Conservation (phyloP, 2,888 invertebrate genomes). For the Kryphioiulus occultus region DNA sequence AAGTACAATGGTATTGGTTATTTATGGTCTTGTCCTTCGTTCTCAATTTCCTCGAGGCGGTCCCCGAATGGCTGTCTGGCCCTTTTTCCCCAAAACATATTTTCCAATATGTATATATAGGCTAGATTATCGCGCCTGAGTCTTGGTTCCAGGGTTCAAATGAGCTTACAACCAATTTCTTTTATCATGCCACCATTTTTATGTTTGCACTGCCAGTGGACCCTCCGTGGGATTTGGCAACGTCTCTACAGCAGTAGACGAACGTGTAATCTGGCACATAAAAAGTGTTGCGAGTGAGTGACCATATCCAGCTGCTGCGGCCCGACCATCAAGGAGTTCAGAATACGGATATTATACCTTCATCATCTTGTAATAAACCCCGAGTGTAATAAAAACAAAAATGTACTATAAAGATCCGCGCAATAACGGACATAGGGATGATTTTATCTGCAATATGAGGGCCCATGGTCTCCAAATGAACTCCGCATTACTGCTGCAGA, state of each 20-base stretch:
- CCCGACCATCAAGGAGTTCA: not conserved
- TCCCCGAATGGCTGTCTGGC: conserved; percentile 24
- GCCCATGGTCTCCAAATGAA: conserved; percentile 25
- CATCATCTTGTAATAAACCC: conserved; percentile 35
- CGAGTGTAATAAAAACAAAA: conserved; percentile 26
- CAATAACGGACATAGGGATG: conserved; percentile 25
- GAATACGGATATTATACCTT: conserved; percentile 35
- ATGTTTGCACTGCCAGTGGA: conserved; percentile 13
- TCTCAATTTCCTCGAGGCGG: conserved; percentile 25
- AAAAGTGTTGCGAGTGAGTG: conserved; percentile 31
- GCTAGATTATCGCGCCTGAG: not conserved
- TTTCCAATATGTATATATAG: conserved; percentile 31
- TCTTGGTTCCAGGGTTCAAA: not conserved
- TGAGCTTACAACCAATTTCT: conserved; percentile 35
- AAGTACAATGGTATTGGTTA: not conserved
- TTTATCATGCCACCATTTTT: conserved; percentile 26
- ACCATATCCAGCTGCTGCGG: conserved; percentile 26
- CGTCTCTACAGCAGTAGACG: conserved; percentile 17
- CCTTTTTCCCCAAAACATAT: conserved; percentile 18
- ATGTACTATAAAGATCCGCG: conserved; percentile 24
- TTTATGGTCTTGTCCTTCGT: not conserved
- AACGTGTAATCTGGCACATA: conserved; percentile 31
- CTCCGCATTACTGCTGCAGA: not conserved
- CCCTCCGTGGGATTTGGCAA: not conserved
- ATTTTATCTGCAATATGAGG: conserved; percentile 16